Base-by-base conservation (phyloP, 2,888 invertebrate genomes). In the Philereme transversata region DNA sequence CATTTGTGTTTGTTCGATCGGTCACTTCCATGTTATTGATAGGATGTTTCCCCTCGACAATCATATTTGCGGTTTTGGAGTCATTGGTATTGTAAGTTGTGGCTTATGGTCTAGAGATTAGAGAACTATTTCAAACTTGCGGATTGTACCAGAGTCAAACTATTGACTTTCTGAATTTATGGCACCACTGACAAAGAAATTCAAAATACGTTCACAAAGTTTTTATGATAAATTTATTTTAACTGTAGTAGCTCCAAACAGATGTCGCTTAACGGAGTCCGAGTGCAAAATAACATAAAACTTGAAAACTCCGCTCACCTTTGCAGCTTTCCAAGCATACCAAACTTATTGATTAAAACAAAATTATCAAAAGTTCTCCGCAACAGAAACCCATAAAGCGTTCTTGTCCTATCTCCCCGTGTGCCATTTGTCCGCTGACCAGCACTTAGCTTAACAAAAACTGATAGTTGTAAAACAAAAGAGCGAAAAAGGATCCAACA, bases 391-490 rank as follows among this genome's bases (percentile, higher is more conserved):
- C 81, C 83, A 87, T 86, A 86, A 86, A 87, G 74, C 76, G 76
- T 70, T 65, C 67, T 62, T 64, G 65, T 76, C 78, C 84, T 90
- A 90, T 90, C 88, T 82, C 75, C 74, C 76, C 83, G 77, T 83
- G 81, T 83, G 86, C 89, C 88, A 87, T 89, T 90, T 89, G 88
- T 88, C 86, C 86, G 84, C 79, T 85, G 85, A 81, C 82, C 88
- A 86, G 90, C 90, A 89, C 89, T 91, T 91, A 90, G 87, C 90
- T 89, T 88, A 90, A 90, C 90, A 89, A 90, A 90, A 90, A 90
- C 89, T 87, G 90, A 90, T 90, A 90, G 90, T 90, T 91, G 90
- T 90, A 83, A 86, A 86, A 87, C 88, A 86, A 90, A 90, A 87
- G 84, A 85, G 87, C 78, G 75, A 81, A 87, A 88, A 86, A 87